Base-by-base conservation (phyloP, 2,797 vertebrate species). In the Presbytis comata region DNA sequence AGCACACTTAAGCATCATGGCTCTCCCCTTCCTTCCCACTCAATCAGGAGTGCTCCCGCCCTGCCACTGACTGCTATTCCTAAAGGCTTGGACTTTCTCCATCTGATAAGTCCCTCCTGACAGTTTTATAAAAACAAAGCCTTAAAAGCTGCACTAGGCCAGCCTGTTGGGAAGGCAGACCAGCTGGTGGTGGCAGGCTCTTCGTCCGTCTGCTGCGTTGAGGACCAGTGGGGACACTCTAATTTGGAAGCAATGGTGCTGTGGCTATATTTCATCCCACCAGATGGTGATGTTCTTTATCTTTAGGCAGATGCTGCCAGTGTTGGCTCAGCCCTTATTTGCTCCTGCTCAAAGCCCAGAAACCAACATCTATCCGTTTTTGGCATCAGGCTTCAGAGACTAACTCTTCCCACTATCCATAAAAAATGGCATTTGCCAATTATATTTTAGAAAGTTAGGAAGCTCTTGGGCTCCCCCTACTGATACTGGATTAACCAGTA, bases 391-490 rank as follows among this genome's bases (percentile, higher is more conserved):
- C 89, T 97, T 74, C 79, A 95, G 82, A 39, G 50, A 82, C 21
- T 59, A 19, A 6, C 44, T 95, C 41, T 96, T 94, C n/a, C 79
- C 41, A 46, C 41, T 81, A 26, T 78, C 84, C 50, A 53, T 92
- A 80, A 89, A 91, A 97, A 81, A n/a, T 61, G 24, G 57, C 55
- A 41, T 41, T 79, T 75, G 83, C 92, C 79, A 81, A 0, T 95
- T 61, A n/a, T 81, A 74, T 96, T 93, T 95, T 67, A 92, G 81
- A 76, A 84, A 41, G 39, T 48, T 89, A 30, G 36, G 21, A 91
- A 97, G 95, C 96, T 97, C 97, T 97, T 94, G 97, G 86, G 93
- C 96, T 98, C 96, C 97, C 97, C 96, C 96, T 98, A 22, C 80
- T 96, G 97, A 85, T 83, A 39, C 0, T 80, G 3, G 44, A 88